Conservation (phyloP, 2,888 invertebrate species). For the Notocelia uddmanniana region DNA sequence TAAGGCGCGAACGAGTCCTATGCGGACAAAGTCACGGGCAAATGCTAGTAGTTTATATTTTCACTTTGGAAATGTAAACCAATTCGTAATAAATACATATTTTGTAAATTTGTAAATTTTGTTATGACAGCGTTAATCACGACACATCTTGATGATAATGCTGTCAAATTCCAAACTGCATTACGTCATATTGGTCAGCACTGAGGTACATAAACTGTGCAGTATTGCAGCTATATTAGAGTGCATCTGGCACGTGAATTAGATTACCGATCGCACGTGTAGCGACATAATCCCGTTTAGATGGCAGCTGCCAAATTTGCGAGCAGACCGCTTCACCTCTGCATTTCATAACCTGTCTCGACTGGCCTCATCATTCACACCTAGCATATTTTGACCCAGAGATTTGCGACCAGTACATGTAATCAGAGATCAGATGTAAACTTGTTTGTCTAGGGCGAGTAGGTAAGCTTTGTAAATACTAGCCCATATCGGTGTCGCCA, state of each 20-base stretch:
- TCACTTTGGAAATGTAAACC: too few relatives aligned
- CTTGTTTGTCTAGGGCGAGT: background rate
- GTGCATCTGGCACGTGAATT: constrained; percentile 60
- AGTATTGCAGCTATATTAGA: constrained; percentile 18
- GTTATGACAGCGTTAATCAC: too few relatives aligned
- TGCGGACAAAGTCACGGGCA: too few relatives aligned
- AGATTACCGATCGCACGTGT: constrained; percentile 56
- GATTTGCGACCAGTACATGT: background rate
- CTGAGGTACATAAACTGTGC: background rate
- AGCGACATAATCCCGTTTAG: constrained; percentile 63
- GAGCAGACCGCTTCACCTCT: constrained; percentile 63
- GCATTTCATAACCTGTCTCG: background rate
- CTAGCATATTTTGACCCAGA: background rate
- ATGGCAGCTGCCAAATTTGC: constrained; percentile 76
- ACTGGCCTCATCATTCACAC: background rate
- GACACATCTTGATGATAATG: background rate
- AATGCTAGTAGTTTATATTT: too few relatives aligned
- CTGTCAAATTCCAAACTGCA: background rate
- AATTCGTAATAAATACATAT: too few relatives aligned
- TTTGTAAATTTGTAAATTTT: too few relatives aligned
- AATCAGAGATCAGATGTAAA: background rate
- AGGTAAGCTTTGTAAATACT: background rate
- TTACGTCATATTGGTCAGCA: background rate
- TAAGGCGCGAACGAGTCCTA: too few relatives aligned
- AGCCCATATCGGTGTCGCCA: constrained; percentile 73